Evolutionary conservation across 2,888 invertebrate genomes (phyloP).

Genomic region (Psylliodes chrysocephalus): DNA sequence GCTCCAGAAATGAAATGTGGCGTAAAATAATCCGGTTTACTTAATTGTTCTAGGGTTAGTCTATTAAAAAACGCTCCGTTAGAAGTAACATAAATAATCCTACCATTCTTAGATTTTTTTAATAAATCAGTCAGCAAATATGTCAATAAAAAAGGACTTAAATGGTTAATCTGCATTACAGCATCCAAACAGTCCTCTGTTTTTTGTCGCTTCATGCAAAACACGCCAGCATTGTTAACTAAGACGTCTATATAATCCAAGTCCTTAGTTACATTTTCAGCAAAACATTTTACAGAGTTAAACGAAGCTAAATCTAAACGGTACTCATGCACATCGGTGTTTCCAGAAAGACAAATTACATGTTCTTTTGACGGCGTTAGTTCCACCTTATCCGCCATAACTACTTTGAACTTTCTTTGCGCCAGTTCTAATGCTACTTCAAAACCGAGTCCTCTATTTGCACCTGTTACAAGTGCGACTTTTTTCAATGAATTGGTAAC

Average conservation of each 20-base stretch:
- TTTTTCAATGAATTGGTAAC: constrained; percentile 16
- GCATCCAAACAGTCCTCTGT: constrained; percentile 72
- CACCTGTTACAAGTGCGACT: constrained; percentile 40
- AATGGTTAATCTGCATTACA: constrained; percentile 75
- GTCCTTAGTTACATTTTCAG: constrained; percentile 65
- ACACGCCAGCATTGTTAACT: constrained; percentile 72
- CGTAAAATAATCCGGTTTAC: constrained; percentile 31
- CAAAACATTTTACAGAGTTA: constrained; percentile 68
- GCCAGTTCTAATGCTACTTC: constrained; percentile 62
- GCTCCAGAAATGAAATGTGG: constrained; percentile 39
- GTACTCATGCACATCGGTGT: constrained; percentile 56
- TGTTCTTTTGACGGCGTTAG: constrained; percentile 49
- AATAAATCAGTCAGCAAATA: constrained; percentile 67
- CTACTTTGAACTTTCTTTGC: constrained; percentile 64
- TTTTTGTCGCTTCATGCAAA: constrained; percentile 62
- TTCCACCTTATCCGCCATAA: constrained; percentile 63
- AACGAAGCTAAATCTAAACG: constrained; percentile 63
- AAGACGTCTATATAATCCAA: constrained; percentile 69
- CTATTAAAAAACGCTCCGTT: constrained; percentile 40
- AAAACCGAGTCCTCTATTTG: constrained; percentile 59
- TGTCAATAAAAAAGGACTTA: constrained; percentile 76
- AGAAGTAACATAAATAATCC: constrained; percentile 45
- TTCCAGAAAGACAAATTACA: constrained; percentile 51
- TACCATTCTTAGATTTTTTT: constrained; percentile 23
- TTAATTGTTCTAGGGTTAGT: constrained; percentile 29